Evolutionary conservation across 1,140 invertebrate genomes (phyloP), one percentile per base, ranked within the genome.

Genomic region (Gryon sp.): DNA sequence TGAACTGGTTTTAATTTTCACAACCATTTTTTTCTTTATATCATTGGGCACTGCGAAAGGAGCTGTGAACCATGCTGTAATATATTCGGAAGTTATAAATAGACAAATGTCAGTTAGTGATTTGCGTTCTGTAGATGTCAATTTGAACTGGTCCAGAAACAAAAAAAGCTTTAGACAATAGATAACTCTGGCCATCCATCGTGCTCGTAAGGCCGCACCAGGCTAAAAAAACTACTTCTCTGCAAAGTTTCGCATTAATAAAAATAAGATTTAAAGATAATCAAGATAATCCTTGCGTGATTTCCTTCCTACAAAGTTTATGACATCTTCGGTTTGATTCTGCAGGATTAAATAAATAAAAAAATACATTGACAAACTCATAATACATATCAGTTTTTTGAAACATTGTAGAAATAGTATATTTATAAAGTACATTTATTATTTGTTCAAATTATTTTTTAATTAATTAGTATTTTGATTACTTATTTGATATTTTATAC

Each of bases 131-230:
- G 16, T 8, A n/a, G 45, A 38, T 12, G 22, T 70, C 30, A 80
- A 60, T 45, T 75, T 40, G 20, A 79, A 80, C 43, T 79, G 45
- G 7, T 59, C 26, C 5, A 41, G 52, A 26, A 80, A 60, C 30
- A 82, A 52, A 40, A 19, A 85, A 19, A 86, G 79, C 76, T 86
- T 86, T 12, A 87, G 63, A 41, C 63, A 52, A 63, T 85, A 85
- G 19, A 86, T 74, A 11, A 78, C 81, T 76, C 79, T 86, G 70
- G 82, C 78, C 81, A 86, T 85, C 81, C 81, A 85, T 12, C 85
- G 34, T 40, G 84, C 80, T 55, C 81, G 74, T 73, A 79, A 72
- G 60, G 83, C 50, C 15, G 81, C 74, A 43, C 76, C 73, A 22
- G 63, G 60, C 60, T 46, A 24, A 38, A 46, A 48, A 62, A 48